These are phyloP conservation scores for Linnaemya tessellans DNA, from an alignment of 2,888 invertebrate species.

Conservation along the genomic window DNA sequence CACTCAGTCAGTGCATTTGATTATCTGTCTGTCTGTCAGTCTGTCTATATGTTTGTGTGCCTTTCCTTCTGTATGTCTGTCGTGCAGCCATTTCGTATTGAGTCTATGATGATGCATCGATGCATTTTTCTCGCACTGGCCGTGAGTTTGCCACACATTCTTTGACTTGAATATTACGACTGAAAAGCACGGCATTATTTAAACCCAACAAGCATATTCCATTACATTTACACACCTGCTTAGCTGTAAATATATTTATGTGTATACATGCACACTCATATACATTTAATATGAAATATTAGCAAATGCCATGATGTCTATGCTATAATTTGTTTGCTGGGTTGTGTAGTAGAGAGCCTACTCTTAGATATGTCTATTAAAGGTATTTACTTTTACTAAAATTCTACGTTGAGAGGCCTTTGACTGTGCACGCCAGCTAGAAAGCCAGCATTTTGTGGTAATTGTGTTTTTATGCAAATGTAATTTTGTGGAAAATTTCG, in stretches of 20 bases:
- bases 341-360: conserved; percentile 32
- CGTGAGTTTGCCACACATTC: conserved; percentile 61
- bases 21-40: conserved; percentile 14
- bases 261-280: not conserved
- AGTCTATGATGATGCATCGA: conserved; percentile 33
- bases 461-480: conserved; percentile 79
- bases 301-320: not conserved
- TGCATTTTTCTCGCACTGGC: conserved; percentile 69
- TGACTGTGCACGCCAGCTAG: conserved; percentile 45
- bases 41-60: not conserved
- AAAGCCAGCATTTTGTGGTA: conserved; percentile 62
- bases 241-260: too few species aligned
- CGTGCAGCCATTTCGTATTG: conserved; percentile 3
- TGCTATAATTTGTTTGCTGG: conserved; percentile 4
- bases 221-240: not conserved
- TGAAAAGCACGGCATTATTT: conserved; percentile 50
- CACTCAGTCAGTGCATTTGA: conserved; percentile 23
- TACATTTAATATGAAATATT: not conserved
- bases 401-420: conserved; percentile 59
- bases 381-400: conserved; percentile 63
- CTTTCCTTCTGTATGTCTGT: too few species aligned
- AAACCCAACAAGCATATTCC: conserved; percentile 27
- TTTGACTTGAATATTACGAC: conserved; percentile 39
- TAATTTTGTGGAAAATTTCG: conserved; percentile 81
- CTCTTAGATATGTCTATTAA: conserved; percentile 65